Base-by-base conservation (phyloP, 1,140 invertebrate species). In the Drosophila leontia region DNA sequence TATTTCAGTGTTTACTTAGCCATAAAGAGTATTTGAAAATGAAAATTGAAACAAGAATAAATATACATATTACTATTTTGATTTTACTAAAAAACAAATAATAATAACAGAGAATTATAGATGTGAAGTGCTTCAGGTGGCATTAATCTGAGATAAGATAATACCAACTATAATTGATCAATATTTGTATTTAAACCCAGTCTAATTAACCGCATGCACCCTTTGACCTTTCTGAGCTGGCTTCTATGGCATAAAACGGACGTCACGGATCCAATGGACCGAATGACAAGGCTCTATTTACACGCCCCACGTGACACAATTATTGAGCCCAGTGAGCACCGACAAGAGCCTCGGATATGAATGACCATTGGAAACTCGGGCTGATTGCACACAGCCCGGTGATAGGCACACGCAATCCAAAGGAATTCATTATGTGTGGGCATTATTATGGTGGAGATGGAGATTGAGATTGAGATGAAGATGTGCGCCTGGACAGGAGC, bases 261-360 rank as follows among this genome's bases (percentile, higher is more conserved):
- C 23, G 11, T 58, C 47, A 17, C 11, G 37, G 45, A 39, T 51
- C 53, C 75, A 51, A 78, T 64, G 45, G 39, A 44, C 41, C 42
- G n/a, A 59, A 77, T 76, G 75, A 63, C 65, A 55, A 58, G 76
- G 41, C 76, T 41, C 34, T 45, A 70, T 70, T 70, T 78, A 63
- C 75, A 78, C 67, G 75, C 45, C 58, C 76, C 76, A 78, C 65
- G 76, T 78, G 76, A 64, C 75, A 78, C 75, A 78, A 78, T 78
- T 71, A 78, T 72, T 44, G 76, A 57, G 59, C 7, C 44, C 65
- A 78, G 51, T 78, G 75, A 51, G 39, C 64, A 39, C 12, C 34
- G 37, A 71, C 75, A 71, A 72, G 29, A 15, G 34, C 29, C 19
- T 23, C n/a, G 45, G 19, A 45, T 42, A n/a, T 23, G 47, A n/a